Conservation (phyloP, 2,888 invertebrate genomes). For the Tiphia femorata region DNA sequence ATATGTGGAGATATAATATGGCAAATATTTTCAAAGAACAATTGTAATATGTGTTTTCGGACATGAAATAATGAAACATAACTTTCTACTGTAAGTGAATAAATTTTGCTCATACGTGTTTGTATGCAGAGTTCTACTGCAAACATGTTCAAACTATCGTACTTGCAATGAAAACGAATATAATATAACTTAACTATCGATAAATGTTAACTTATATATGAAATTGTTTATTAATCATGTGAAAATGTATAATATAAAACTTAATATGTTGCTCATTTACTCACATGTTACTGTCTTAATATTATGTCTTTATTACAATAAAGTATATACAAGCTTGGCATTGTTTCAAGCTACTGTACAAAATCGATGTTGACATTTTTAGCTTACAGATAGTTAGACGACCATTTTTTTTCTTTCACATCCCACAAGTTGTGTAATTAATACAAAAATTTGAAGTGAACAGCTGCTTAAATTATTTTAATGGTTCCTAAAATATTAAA, state of each 20-base stretch:
- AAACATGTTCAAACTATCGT: too few species aligned
- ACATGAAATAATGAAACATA: too few species aligned
- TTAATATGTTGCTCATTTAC: conserved; percentile 11
- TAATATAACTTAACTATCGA: not conserved
- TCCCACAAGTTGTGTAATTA: not conserved
- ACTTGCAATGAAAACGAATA: not conserved
- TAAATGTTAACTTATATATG: conserved; percentile 2
- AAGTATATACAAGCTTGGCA: conserved; percentile 59
- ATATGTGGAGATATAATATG: too few species aligned
- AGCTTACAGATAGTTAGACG: conserved; percentile 3
- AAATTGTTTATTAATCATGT: not conserved
- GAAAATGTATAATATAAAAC: not conserved
- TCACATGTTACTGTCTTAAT: conserved; percentile 50
- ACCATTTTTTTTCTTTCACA: not conserved
- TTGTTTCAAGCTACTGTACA: conserved; percentile 32
- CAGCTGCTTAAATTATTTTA: too few species aligned
- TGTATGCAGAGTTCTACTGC: too few species aligned
- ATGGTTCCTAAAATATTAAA: too few species aligned
- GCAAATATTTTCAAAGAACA: too few species aligned
- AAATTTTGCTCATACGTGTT: too few species aligned
- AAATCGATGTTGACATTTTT: conserved; percentile 10
- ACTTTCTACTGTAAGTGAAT: too few species aligned
- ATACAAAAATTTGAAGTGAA: too few species aligned
- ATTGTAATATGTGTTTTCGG: too few species aligned
- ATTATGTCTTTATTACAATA: conserved; percentile 59